Evolutionary conservation across 2,888 invertebrate genomes (phyloP), one percentile per base, ranked within the genome.

Genomic region (Torymus tubicola): DNA sequence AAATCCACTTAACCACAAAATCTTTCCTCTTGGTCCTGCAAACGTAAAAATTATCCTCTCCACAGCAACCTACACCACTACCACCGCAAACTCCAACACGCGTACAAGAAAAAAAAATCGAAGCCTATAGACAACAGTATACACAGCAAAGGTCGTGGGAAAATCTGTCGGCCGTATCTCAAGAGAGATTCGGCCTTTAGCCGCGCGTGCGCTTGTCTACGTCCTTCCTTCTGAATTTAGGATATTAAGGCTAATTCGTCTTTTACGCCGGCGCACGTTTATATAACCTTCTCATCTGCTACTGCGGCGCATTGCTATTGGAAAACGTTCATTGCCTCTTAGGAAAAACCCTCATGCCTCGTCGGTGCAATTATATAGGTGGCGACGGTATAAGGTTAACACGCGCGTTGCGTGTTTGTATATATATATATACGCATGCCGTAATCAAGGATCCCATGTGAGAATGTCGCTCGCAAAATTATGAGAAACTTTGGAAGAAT

Each of bases 211-310:
- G 4, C 31, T n/a, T n/a, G n/a, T n/a, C n/a, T n/a, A 1, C 61
- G 60, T 50, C 80, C 80, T 80, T 80, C 52, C 75, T 50, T 42
- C 75, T 76, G 80, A 71, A 60, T 80, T 80, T 80, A 71, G 80
- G 76, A 80, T 76, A 80, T 76, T 75, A 76, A 80, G 80, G 80
- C 75, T 80, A 80, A 80, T 80, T 65, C 65, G 55, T 71, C 63
- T 74, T 75, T 75, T 75, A 75, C 63, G 71, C 75, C 31, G 52
- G 61, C 42, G 55, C 42, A 50, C 71, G 10, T n/a, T 65, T 58
- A 8, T 31, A 31, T 52, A 77, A 57, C 71, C 80, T 74, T 60
- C 64, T 52, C 31, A 31, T 31, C 31, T 31, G 31, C 31, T 3
- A 8, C 31, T 8, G 31, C 31, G n/a, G n/a, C n/a, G n/a, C n/a